Evolutionary conservation across 2,888 invertebrate genomes (phyloP).

Genomic region (Yponomeuta evonymella): DNA sequence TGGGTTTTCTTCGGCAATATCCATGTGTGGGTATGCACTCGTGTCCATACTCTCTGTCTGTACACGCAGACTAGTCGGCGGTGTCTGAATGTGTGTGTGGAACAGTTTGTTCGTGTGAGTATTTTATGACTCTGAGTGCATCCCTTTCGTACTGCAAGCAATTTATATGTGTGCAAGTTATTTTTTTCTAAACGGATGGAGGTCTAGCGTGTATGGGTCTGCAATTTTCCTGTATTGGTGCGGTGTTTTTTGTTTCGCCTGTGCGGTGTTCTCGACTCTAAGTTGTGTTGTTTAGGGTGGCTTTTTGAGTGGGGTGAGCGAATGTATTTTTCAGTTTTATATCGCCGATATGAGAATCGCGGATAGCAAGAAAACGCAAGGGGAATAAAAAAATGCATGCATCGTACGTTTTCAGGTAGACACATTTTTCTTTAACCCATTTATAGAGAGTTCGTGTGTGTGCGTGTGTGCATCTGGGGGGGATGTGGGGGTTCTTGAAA

Average conservation of each 20-base stretch:
- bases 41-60: slow-evolving; percentile 26
- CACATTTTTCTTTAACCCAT: slow-evolving; percentile 77
- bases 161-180: slow-evolving; percentile 73
- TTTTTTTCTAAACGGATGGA: slow-evolving; percentile 67
- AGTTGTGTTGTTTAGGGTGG: slow-evolving; percentile 24
- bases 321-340: slow-evolving; percentile 77
- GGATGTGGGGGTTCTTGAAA: slow-evolving; percentile 37
- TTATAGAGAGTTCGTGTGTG: slow-evolving; percentile 58
- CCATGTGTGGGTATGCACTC: slow-evolving; percentile 47
- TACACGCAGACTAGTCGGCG: slow-evolving; percentile 43
- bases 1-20: slow-evolving; percentile 54
- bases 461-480: slow-evolving; percentile 55
- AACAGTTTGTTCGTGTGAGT: slow-evolving; percentile 45
- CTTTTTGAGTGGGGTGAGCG: slow-evolving; percentile 35
- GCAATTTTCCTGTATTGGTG: slow-evolving; percentile 56
- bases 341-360: slow-evolving; percentile 76
- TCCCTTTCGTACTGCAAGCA: slow-evolving; percentile 74
- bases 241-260: slow-evolving; percentile 49
- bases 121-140: slow-evolving; percentile 76
- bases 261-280: slow-evolving; percentile 35
- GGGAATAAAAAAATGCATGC: slow-evolving; percentile 70
- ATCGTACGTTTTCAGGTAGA: slow-evolving; percentile 76
- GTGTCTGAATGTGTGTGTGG: slow-evolving; percentile 33
- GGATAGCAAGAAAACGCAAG: slow-evolving; percentile 74
- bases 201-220: slow-evolving; percentile 48